Evolutionary conservation across 1,140 invertebrate genomes (phyloP).

Genomic region (Temnothorax nylanderi): DNA sequence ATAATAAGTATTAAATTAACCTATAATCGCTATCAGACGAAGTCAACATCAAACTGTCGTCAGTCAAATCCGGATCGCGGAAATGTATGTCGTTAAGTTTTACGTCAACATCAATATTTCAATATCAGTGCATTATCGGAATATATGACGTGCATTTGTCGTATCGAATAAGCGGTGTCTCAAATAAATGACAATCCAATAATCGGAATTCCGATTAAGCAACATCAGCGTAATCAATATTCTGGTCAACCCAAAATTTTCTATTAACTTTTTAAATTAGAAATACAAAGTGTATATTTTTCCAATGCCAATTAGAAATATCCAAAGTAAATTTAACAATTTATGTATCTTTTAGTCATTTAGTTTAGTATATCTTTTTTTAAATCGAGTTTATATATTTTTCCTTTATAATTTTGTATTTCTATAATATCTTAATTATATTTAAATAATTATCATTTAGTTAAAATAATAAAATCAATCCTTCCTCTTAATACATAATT

Average conservation of each 20-base stretch:
- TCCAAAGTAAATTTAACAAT: neutral
- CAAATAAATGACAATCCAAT: slow-evolving; percentile 57
- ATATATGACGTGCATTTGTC: slow-evolving; percentile 25
- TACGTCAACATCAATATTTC: slow-evolving; percentile 30
- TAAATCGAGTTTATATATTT: neutral
- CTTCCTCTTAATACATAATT: neutral
- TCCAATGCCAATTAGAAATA: neutral
- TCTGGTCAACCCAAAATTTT: neutral
- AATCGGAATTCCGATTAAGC: slow-evolving; percentile 53
- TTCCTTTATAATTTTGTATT: neutral
- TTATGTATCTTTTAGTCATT: neutral
- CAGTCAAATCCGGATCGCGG: neutral
- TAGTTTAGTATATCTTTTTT: slow-evolving; percentile 9
- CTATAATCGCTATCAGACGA: neutral
- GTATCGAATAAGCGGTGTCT: slow-evolving; percentile 42
- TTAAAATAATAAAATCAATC: neutral
- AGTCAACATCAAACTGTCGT: neutral
- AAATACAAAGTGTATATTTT: neutral
- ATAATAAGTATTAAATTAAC: neutral
- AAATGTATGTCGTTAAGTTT: slow-evolving; percentile 21
- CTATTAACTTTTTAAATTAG: slow-evolving; percentile 2
- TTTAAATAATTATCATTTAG: slow-evolving; percentile 9
- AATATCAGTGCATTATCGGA: slow-evolving; percentile 31
- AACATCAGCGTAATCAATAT: slow-evolving; percentile 48
- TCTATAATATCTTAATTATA: neutral